Percentiles rank a stretch among this genome's conserved stretches.
These are phyloP conservation scores for Cliona cf. orientalis DNA, from an alignment of 37 sponge, comb jelly and placozoan genomes.

Conservation along the genomic window DNA sequence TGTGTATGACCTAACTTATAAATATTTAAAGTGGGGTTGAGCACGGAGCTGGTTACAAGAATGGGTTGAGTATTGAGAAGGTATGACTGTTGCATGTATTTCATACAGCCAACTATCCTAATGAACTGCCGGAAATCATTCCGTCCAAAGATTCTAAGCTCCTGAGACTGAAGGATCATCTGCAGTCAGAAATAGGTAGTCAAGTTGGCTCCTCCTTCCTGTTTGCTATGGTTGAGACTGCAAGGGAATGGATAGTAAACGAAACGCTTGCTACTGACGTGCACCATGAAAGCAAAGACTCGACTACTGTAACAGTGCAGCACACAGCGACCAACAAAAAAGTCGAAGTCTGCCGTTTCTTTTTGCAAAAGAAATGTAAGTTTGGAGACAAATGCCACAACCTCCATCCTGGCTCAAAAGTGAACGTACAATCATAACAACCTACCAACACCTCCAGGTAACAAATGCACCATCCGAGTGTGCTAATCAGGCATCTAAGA, in stretches of 20 bases:
- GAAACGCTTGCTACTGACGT: conserved; percentile 1
- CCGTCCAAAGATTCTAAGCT: conserved; percentile 15
- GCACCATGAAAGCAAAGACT: background rate
- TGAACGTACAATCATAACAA: too few relatives aligned
- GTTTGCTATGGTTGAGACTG: conserved; percentile 30
- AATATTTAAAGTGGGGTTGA: too few relatives aligned
- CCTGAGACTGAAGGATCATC: conserved; percentile 31
- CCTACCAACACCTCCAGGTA: too few relatives aligned
- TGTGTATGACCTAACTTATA: too few relatives aligned
- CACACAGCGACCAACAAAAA: background rate
- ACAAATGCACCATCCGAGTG: background rate
- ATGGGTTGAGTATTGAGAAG: too few relatives aligned
- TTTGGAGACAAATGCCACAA: conserved; percentile 75
- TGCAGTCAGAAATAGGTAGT: background rate
- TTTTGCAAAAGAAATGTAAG: conserved; percentile 68
- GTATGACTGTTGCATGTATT: too few relatives aligned
- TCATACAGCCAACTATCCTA: conserved; percentile 62
- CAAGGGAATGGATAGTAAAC: conserved; percentile 44
- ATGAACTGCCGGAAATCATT: conserved; percentile 15
- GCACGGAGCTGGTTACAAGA: too few relatives aligned
- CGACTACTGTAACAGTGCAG: background rate
- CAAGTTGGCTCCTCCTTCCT: conserved; percentile 55
- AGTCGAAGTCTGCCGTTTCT: conserved; percentile 69
- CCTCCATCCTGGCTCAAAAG: conserved; percentile 39
- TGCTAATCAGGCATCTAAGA: background rate